Base-by-base conservation (phyloP, 2,888 invertebrate genomes). In the Acronicta psi region DNA sequence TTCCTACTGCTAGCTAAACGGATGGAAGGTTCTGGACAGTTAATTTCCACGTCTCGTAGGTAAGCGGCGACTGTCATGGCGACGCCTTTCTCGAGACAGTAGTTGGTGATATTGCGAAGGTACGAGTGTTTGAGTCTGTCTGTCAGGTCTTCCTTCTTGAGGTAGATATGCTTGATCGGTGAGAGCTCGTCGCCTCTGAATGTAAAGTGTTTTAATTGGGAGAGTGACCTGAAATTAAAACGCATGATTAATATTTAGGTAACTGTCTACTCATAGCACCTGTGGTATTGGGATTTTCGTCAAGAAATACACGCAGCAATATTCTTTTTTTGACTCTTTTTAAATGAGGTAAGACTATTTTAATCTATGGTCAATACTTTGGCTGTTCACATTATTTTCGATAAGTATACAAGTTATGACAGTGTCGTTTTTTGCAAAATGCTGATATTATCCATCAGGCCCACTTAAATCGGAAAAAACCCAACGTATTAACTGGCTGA, bases 131-230 rank as follows among this genome's bases (percentile, higher is more conserved):
- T 96, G 1, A 87, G 80, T 0, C 87, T 82, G 61, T 85, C 86
- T 2, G 91, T 90, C 0, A 93, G 72, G 36, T 95, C 94, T 0
- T 93, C 82, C 10, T 94, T 89, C 6, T 93, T 94, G 37, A 98
- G 87, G 77, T 96, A 96, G 1, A 98, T 83, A 84, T 97, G 97
- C 71, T 97, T 97, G 0, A 97, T 87, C 0, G 98, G 98, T 0
- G 97, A 97, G 0, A 96, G 73, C 6, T 91, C 91, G 71, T 96
- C 93, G 3, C 97, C 97, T 6, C 92, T 83, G 68, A 96, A 86
- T n/a, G 79, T 87, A 76, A 92, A 94, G 75, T 94, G 82, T 45
- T 92, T 88, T 9, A 96, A 87, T 2, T 84, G 80, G 0, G 84
- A 69, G 20, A 95, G 84, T 5, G 92, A 90, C 17, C 92, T 94